A percentile compares a stretch with the other conserved stretches of the same genome.
These are phyloP conservation scores for Suillia variegata DNA, from an alignment of 2,888 invertebrate genomes.

Conservation along the genomic window DNA sequence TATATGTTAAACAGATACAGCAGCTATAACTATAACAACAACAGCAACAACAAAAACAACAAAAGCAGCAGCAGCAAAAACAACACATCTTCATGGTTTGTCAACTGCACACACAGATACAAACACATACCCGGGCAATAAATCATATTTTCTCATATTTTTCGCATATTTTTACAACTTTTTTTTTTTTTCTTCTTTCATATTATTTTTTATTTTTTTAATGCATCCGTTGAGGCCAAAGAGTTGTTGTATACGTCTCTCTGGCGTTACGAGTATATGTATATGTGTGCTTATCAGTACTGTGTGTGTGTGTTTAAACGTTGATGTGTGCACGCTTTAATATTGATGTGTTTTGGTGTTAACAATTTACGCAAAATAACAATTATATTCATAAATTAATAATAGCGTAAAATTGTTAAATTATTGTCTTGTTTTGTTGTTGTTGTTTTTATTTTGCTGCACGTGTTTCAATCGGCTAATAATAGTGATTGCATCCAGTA, in stretches of 20 bases:
- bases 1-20: constrained; percentile 34
- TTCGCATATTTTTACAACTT: constrained; percentile 41
- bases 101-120: constrained; percentile 25
- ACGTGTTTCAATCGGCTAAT: too few relatives aligned
- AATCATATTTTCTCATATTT: constrained; percentile 52
- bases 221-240: constrained; percentile 36
- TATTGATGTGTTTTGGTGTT: constrained; percentile 49
- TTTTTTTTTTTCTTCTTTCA: constrained; percentile 37
- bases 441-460: too few relatives aligned
- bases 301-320: constrained; percentile 26
- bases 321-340: too few relatives aligned
- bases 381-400: constrained; percentile 46
- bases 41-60: too few relatives aligned
- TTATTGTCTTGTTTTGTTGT: too few relatives aligned
- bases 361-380: constrained; percentile 44
- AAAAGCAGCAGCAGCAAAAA: too few relatives aligned
- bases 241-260: constrained; percentile 33
- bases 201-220: too few relatives aligned
- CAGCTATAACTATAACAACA: constrained; percentile 5
- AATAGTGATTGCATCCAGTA: too few relatives aligned
- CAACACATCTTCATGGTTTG: constrained; percentile 23
- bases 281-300: background rate
- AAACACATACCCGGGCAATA: constrained; percentile 35
- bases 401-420: too few relatives aligned
- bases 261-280: constrained; percentile 19